A percentile compares a stretch with the other conserved stretches of the same genome.
Conservation (phyloP, 2,113 vertebrate genomes). For the Zeus faber region DNA sequence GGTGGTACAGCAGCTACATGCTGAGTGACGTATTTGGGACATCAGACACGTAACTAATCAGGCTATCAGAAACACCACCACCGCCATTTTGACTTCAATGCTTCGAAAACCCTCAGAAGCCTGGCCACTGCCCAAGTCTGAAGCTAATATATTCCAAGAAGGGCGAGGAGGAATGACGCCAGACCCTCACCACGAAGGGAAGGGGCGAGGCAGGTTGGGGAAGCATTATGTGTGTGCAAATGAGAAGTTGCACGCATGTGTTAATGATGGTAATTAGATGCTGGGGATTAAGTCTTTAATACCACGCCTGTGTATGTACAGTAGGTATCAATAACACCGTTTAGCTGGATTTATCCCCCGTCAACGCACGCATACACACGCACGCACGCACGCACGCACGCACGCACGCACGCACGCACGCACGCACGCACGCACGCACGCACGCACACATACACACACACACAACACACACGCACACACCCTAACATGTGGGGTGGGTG, state of each 20-base stretch:
- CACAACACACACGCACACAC: neutral
- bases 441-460: neutral
- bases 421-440: neutral
- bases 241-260: slow-evolving; percentile 57
- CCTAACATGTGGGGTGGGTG: neutral
- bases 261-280: slow-evolving; percentile 51
- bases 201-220: neutral
- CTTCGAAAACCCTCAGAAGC: too few species aligned
- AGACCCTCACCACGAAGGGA: slow-evolving; percentile 14
- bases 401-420: neutral
- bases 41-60: too few species aligned
- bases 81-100: too few species aligned
- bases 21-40: too few species aligned
- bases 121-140: slow-evolving; percentile 39
- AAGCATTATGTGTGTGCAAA: slow-evolving; percentile 45
- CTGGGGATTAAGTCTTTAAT: slow-evolving; percentile 58
- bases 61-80: too few species aligned
- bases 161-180: slow-evolving; percentile 18
- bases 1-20: too few species aligned
- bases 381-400: neutral
- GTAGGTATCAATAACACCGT: slow-evolving; percentile 47
- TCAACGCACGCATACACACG: too few species aligned
- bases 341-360: slow-evolving; percentile 32
- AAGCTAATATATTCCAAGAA: slow-evolving; percentile 41
- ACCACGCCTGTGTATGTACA: slow-evolving; percentile 15